Evolutionary conservation across 2,888 invertebrate genomes (phyloP), one percentile per base, ranked within the genome.

Genomic region (Balanococcus diminutus): DNA sequence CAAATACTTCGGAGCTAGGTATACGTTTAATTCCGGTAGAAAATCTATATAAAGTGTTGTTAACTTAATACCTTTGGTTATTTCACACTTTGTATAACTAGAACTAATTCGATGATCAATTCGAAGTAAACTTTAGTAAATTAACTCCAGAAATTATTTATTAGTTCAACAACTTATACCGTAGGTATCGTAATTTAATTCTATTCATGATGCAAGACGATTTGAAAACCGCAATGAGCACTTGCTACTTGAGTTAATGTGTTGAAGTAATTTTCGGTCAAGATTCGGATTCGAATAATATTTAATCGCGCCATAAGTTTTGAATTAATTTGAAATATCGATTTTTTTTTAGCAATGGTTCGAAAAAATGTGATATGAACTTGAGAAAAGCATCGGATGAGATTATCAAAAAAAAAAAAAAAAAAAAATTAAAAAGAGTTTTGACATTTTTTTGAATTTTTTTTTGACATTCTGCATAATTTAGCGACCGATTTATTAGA

Each of bases 51-150:
- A 67, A 28, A 28, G 28, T 11, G 11, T 11, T 14, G n/a, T 67
- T 67, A 67, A n/a, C n/a, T n/a, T n/a, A 11, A 9, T 67, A 67
- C 61, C 3, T 25, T 28, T 9, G 28, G 6, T 22, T 67, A 67
- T 67, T 67, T 67, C 61, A 67, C 61, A 67, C 25, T 67, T 67
- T 67, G 28, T 67, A 67, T 67, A 67, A 67, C 56, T 67, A 2
- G 61, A 51, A 51, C 51, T 67, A 67, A 67, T 67, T 67, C 61
- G 61, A 67, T 67, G 61, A 67, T 67, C 61, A 67, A 67, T 67
- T 67, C 61, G 61, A 67, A 28, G 28, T n/a, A 67, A 67, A 67
- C 61, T 67, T 67, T 25, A 67, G 28, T 67, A 28, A 67, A 67
- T 67, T 67, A 67, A 67, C 61, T 67, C 61, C 28, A 14, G 1